Percentiles rank a stretch among this genome's conserved stretches.
phyloP scores from a whole-genome alignment of 2,888 invertebrate species.

The Cepaea hortensis region DNA sequence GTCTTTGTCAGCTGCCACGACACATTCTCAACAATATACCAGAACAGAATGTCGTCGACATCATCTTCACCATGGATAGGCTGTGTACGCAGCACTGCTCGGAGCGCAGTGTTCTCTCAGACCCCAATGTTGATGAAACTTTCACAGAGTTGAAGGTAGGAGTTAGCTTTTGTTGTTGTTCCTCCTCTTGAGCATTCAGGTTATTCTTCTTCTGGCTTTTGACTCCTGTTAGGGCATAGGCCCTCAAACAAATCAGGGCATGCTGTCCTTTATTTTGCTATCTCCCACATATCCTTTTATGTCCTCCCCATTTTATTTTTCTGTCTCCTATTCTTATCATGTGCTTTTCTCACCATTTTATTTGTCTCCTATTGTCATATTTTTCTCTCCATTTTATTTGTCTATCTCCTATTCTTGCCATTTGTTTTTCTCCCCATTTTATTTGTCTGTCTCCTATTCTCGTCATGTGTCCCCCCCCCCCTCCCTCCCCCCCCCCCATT shows the following conservation, averaged over 20 bases:
- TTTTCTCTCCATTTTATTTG: too few relatives aligned
- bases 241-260: background rate
- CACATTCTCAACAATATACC: slow-evolving; percentile 45
- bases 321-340: too few relatives aligned
- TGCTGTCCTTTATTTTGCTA: too few relatives aligned
- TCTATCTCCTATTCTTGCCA: too few relatives aligned
- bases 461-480: too few relatives aligned
- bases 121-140: slow-evolving; percentile 43
- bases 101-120: slow-evolving; percentile 12
- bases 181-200: background rate
- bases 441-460: too few relatives aligned
- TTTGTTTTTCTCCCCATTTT: too few relatives aligned
- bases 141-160: slow-evolving; percentile 45
- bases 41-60: slow-evolving; percentile 46
- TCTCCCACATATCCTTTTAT: too few relatives aligned
- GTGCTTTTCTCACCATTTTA: too few relatives aligned
- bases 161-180: background rate
- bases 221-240: background rate
- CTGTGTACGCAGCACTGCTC: slow-evolving; percentile 38
- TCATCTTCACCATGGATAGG: slow-evolving; percentile 46
- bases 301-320: too few relatives aligned
- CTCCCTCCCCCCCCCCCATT: too few relatives aligned
- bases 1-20: slow-evolving; percentile 38
- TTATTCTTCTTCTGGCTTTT: background rate
- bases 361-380: too few relatives aligned